Base-by-base conservation (phyloP, 2,888 invertebrate genomes). In the Eutolmus rufibarbis region DNA sequence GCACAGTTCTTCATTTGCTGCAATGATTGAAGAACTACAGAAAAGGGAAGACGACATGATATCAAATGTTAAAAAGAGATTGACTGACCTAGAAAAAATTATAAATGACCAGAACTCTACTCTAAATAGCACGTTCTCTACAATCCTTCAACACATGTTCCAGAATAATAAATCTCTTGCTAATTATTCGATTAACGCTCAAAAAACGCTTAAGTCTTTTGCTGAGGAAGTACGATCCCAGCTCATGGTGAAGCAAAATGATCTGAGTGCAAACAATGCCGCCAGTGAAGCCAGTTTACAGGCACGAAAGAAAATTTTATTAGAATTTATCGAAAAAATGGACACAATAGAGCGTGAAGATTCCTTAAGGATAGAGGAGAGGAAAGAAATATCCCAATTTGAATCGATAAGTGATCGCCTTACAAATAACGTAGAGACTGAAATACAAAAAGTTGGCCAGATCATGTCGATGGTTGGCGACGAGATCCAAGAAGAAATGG, bases 21-120 rank as follows among this genome's bases (percentile, higher is more conserved):
- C 89, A 46, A 56, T 91, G 12, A n/a, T 92, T 28, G 88, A 89
- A n/a, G 90, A 91, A 16, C 76, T 92, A 74, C 89, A 90, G 56
- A 2, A 56, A 56, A 14, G 28, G 12, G 51, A 81, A 81, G 28
- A 56, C 12, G 23, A 23, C 0, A 81, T 23, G 28, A 81, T 12
- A 16, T 14, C 5, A 16, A 31, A 12, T 81, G 23, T 56, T 28
- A 16, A 81, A 56, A 56, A 46, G 14, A 31, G 8, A n/a, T 51
- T 81, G 16, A 16, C 56, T 14, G 81, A 81, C 9, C 14, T 81
- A 28, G 51, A 81, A 16, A 28, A 23, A 28, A 51, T 19, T 31
- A 16, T 81, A 28, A 46, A 51, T 0, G 9, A 81, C 0, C 81
- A 81, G 12, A 81, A 81, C 46, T 51, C 31, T 14, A 2, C n/a